Evolutionary conservation across 2,797 vertebrate genomes (phyloP).

Genomic region (Denticeps clupeoides): DNA sequence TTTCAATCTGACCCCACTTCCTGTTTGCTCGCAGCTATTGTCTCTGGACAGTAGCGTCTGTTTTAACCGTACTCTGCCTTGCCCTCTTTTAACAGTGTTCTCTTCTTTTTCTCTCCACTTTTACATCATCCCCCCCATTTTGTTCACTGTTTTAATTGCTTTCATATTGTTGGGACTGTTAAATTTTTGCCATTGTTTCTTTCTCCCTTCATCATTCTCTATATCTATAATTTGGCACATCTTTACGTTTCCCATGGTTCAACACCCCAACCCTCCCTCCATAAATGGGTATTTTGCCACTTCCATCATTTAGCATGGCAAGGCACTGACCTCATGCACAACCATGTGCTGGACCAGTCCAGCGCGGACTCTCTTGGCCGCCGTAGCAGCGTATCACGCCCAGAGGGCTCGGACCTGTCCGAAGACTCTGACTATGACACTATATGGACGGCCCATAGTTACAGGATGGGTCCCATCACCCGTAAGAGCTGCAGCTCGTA

Average conservation of each 20-base stretch:
- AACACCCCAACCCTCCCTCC: too few relatives aligned
- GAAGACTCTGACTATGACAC: conserved; percentile 99
- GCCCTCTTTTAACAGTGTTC: conserved; percentile 65
- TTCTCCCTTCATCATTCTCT: conserved; percentile 6
- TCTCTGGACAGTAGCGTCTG: background rate
- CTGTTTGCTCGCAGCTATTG: background rate
- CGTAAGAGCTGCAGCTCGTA: conserved; percentile 94
- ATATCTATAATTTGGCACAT: conserved; percentile 21
- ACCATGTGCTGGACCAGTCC: conserved; percentile 93
- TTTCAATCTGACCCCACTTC: background rate
- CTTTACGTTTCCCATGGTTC: conserved; percentile 29
- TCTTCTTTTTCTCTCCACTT: conserved; percentile 72
- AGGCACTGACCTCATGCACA: conserved; percentile 99
- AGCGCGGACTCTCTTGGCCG: conserved; percentile 77
- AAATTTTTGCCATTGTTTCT: too few relatives aligned
- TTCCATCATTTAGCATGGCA: conserved; percentile 97
- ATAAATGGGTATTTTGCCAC: too few relatives aligned
- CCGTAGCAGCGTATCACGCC: conserved; percentile 79
- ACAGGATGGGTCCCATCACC: conserved; percentile 89
- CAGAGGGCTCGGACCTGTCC: conserved; percentile 75
- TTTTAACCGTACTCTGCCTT: conserved; percentile 7
- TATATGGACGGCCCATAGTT: conserved; percentile 96
- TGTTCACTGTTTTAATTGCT: background rate
- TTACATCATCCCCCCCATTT: conserved; percentile 40
- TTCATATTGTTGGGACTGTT: too few relatives aligned